Base-by-base conservation (phyloP, 2,888 invertebrate genomes). In the Caenorhabditis plicata region DNA sequence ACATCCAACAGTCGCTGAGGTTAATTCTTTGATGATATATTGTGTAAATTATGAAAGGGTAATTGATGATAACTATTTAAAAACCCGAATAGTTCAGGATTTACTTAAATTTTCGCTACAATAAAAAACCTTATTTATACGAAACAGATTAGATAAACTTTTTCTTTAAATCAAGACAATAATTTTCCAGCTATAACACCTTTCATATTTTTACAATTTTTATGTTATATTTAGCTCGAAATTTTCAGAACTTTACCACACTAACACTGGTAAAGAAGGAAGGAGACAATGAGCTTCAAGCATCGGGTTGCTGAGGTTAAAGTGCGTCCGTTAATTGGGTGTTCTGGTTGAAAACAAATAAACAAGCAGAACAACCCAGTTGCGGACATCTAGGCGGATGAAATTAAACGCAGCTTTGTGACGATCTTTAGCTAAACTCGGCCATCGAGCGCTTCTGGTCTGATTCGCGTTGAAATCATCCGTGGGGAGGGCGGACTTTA, bases 1-100 rank as follows among this genome's bases (percentile, higher is more conserved):
- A 64, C 87, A 87, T 81, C 87, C 87, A 3, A 87, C 87, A 2
- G 81, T 81, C 63, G 85, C 86, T 17, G 87, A 87, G 83, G 85
- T 85, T 54, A 48, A 54, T 29, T n/a, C n/a, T n/a, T n/a, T n/a
- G 27, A 32, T 5, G 15, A 40, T 20, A 13, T 23, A 3, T 48
- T 46, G 35, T 46, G 3, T 39, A 5, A 22, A 27, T 20, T 43
- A 17, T 3, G 39, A 23, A 39, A n/a, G 17, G 11, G 4, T 4
- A 19, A 39, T 19, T 22, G 13, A n/a, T n/a, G n/a, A n/a, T n/a
- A n/a, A n/a, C n/a, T n/a, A n/a, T n/a, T n/a, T n/a, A n/a, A n/a
- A n/a, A n/a, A n/a, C n/a, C n/a, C n/a, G n/a, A n/a, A n/a, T n/a
- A n/a, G n/a, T n/a, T n/a, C n/a, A n/a, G n/a, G n/a, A n/a, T n/a